Conservation (phyloP, 2,888 invertebrate species). For the Mimumesa dahlbomi region DNA sequence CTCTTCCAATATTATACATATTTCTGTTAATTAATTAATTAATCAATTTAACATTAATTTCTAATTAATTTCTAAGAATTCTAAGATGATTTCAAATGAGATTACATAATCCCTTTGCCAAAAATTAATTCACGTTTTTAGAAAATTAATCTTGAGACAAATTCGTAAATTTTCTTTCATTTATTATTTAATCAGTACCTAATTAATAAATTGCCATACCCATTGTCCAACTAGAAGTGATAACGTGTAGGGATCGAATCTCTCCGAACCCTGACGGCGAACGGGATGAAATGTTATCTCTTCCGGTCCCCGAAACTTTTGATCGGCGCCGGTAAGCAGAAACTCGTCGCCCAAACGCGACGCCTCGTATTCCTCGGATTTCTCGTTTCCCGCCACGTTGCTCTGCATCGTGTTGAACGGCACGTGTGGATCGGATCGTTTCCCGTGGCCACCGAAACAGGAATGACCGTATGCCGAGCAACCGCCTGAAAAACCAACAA, state of each 20-base stretch:
- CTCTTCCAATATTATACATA: too few species aligned
- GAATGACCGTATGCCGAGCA: slow-evolving; percentile 88
- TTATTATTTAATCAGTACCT: too few species aligned
- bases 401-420: slow-evolving; percentile 69
- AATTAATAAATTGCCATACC: too few species aligned
- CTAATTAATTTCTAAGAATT: too few species aligned
- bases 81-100: too few species aligned
- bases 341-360: slow-evolving; percentile 20
- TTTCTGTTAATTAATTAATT: too few species aligned
- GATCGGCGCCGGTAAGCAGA: slow-evolving; percentile 15
- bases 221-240: slow-evolving; percentile 79
- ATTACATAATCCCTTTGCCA: too few species aligned
- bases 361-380: slow-evolving; percentile 27
- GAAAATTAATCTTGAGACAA: too few species aligned
- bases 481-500: slow-evolving; percentile 83
- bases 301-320: slow-evolving; percentile 29
- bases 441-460: slow-evolving; percentile 89
- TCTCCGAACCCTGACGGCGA: slow-evolving; percentile 16
- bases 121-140: too few species aligned
- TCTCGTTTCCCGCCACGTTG: slow-evolving; percentile 56
- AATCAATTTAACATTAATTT: too few species aligned
- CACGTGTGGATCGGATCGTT: slow-evolving; percentile 82
- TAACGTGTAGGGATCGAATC: slow-evolving; percentile 59
- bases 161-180: too few species aligned
- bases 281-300: slow-evolving; percentile 9